phyloP scores from a whole-genome alignment of 1,140 invertebrate species.

The Trissolcus basalis region DNA sequence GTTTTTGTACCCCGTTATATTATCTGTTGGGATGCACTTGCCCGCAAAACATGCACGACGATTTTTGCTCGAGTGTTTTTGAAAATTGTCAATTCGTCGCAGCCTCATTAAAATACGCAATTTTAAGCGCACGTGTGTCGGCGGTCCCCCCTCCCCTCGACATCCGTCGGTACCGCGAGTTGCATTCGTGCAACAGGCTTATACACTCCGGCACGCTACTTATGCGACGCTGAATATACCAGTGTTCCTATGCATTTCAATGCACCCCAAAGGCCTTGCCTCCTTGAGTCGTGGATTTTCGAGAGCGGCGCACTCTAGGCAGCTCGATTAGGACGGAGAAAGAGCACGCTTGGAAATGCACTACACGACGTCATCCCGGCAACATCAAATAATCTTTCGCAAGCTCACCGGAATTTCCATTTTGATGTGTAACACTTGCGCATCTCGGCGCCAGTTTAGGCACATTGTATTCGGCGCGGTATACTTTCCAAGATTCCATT shows the following conservation, averaged over 20 bases:
- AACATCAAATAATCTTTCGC: constrained; percentile 53
- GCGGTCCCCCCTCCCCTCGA: constrained; percentile 32
- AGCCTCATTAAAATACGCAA: constrained; percentile 44
- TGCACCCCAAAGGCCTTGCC: constrained; percentile 52
- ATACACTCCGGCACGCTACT: constrained; percentile 48
- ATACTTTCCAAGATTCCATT: constrained; percentile 44
- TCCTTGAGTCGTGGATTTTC: constrained; percentile 46
- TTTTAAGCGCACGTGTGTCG: constrained; percentile 13
- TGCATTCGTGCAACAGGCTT: constrained; percentile 64
- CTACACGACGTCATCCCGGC: constrained; percentile 30
- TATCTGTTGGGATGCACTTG: too few relatives aligned
- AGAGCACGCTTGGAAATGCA: constrained; percentile 40
- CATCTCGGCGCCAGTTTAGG: constrained; percentile 34
- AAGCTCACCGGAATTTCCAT: constrained; percentile 43
- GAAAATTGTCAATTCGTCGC: constrained; percentile 33
- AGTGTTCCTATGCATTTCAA: constrained; percentile 62
- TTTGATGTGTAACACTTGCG: constrained; percentile 46
- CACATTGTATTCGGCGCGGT: constrained; percentile 27
- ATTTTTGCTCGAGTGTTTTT: too few relatives aligned
- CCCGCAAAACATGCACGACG: too few relatives aligned
- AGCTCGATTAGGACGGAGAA: constrained; percentile 45
- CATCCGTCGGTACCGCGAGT: constrained; percentile 39
- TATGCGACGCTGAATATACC: constrained; percentile 58
- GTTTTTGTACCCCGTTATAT: too few relatives aligned
- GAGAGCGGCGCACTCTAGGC: constrained; percentile 25